Base-by-base conservation (phyloP, 2,797 vertebrate species). In the Balearica regulorum region DNA sequence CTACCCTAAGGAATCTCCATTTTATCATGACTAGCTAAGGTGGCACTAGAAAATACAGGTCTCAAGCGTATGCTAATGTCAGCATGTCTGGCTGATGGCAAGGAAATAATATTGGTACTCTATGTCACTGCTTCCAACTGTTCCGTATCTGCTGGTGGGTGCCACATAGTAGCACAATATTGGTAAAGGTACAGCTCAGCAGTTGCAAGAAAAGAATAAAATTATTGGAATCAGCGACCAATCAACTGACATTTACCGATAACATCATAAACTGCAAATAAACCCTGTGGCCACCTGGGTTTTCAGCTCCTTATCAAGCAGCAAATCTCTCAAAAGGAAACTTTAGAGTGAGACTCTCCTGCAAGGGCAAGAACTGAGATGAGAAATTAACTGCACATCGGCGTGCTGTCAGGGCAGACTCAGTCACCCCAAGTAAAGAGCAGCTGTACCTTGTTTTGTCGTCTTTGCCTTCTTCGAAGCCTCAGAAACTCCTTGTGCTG, bases 401-500 rank as follows among this genome's bases (percentile, higher is more conserved):
- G 55, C 1, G 3, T 58, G 61, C 43, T 80, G 29, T 35, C 28
- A 84, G 28, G 37, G 33, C n/a, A 65, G 49, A 37, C 10, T 29
- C 58, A 22, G 48, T 31, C 20, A 62, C 35, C 35, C 57, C 51
- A 64, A 44, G 39, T 19, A 64, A 80, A 85, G 65, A 77, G 37
- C 24, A 82, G 53, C 24, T 80, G 57, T 98, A 99, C 99, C 99
- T 99, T 99, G 78, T 98, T 98, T 97, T 98, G 99, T 97, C 98
- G 97, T 91, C 98, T 99, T 96, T 99, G 99, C 96, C 99, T 98
- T 97, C 98, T 99, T 94, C 99, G 99, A 80, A 99, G 98, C 91
- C 99, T 99, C 80, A 99, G 98, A 97, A 99, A 99, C 97, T 99
- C 99, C 97, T 99, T 99, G 98, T 99, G 99, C 96, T 99, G 99